Conservation (phyloP, 1,140 invertebrate species). For the Zophobas atratus region DNA sequence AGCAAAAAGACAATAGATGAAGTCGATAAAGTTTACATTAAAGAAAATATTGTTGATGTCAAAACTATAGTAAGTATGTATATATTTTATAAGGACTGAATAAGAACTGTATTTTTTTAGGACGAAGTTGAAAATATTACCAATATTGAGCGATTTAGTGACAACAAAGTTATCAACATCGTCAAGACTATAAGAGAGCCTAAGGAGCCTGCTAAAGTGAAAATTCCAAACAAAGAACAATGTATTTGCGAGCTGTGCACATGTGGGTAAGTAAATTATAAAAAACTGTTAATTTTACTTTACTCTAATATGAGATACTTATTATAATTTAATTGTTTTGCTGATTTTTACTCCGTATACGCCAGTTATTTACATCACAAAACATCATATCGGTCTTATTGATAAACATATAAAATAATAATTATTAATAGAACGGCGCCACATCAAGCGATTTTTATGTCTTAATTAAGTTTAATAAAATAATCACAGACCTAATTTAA, state of each 20-base stretch:
- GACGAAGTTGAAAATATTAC: conserved; percentile 66
- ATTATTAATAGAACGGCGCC: no score
- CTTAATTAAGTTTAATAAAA: no score
- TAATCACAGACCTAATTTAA: no score
- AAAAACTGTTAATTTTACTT: background rate
- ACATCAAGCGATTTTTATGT: no score
- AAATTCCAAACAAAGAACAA: conserved; percentile 77
- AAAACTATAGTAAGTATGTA: conserved; percentile 61
- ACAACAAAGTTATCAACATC: conserved; percentile 65
- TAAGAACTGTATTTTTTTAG: conserved; percentile 56
- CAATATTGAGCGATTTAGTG: conserved; percentile 63
- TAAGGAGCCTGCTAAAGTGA: conserved; percentile 60
- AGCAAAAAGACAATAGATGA: conserved; percentile 1
- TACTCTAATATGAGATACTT: no score
- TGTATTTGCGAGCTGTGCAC: conserved; percentile 93
- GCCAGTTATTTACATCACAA: no score
- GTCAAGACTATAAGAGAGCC: conserved; percentile 68
- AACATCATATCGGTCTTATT: no score
- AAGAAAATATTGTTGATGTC: conserved; percentile 59
- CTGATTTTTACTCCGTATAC: no score
- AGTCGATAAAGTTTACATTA: conserved; percentile 1
- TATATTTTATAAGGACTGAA: conserved; percentile 41
- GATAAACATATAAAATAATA: no score
- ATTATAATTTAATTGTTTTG: background rate
- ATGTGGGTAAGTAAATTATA: conserved; percentile 83